Conservation (phyloP, 2,797 vertebrate genomes). For the Chaenodraco wilsoni region DNA sequence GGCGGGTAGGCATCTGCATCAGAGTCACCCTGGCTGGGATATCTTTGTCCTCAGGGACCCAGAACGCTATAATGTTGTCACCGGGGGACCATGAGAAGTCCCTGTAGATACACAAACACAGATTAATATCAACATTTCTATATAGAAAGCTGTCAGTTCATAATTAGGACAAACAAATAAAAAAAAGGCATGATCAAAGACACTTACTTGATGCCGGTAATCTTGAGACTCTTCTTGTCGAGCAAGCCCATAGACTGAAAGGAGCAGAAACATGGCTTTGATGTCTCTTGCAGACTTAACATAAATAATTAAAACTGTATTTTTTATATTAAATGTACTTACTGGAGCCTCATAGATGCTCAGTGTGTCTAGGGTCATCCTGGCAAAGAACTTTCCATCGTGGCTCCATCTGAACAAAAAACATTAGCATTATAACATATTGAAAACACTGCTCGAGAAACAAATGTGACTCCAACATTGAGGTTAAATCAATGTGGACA, state of each 20-base stretch:
- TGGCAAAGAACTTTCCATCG: constrained; percentile 97
- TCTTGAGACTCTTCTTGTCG: constrained; percentile 99
- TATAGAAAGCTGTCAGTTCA: not conserved
- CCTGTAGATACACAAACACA: constrained; percentile 72
- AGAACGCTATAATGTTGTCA: constrained; percentile 98
- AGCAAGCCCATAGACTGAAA: constrained; percentile 96
- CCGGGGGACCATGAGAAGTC: constrained; percentile 99
- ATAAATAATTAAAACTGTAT: not conserved
- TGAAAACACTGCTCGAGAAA: not conserved
- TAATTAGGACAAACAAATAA: not conserved
- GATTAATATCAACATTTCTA: not conserved
- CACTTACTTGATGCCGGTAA: constrained; percentile 95
- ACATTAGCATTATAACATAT: constrained; percentile 10
- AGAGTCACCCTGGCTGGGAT: constrained; percentile 97
- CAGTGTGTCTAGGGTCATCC: constrained; percentile 95
- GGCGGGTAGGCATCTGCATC: constrained; percentile 95
- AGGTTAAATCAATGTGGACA: not conserved
- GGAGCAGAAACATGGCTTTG: constrained; percentile 33
- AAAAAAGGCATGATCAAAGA: not conserved
- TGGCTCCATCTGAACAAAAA: constrained; percentile 91
- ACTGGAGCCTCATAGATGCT: constrained; percentile 99
- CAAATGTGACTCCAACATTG: not conserved
- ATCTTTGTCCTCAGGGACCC: constrained; percentile 99
- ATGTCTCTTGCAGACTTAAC: not conserved
- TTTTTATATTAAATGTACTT: constrained; percentile 64